Base-by-base conservation (phyloP, 2,888 invertebrate genomes). In the Copidosoma aretas region DNA sequence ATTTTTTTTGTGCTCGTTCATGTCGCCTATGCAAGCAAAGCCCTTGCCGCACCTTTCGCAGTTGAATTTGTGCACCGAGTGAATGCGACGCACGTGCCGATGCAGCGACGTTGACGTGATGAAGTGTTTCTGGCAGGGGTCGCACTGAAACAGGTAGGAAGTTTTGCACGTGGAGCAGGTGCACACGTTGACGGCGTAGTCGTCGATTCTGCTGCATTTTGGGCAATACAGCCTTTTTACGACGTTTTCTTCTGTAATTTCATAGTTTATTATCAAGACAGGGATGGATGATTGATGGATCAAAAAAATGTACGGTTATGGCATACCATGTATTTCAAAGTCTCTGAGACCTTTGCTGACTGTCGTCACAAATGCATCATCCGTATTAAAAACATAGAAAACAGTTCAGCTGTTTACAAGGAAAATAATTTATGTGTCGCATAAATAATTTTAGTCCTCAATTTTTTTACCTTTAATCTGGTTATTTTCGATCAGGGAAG, bases 21-120 rank as follows among this genome's bases (percentile, higher is more conserved):
- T 19, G 24, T 70, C 70, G 1, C 67, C 67, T n/a, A 24, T 43
- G 49, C 64, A 64, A 1, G 62, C 39, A 21, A 66, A 70, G 1
- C 1, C 3, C 1, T 54, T 17, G 1, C 17, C 41, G 19, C 70
- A 66, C 1, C 24, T 54, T 10, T 56, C 24, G 41, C 70, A 70
- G 10, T 10, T 3, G 56, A 51, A 52, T 4, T 1, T n/a, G 1
- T 12, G 24, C 0, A 41, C 39, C 0, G 62, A 62, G 43, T 70
- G 70, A 32, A 25, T 43, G 0, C 70, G 46, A 2, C 51, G 59
- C 4, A 66, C 21, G 22, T 66, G 70, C 0, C 70, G 66, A 21
- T 60, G 46, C 12, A 70, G 49, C 4, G 53, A 56, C 0, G 21
- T 1, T 3, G 15, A 5, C 0, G n/a, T 24, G 8, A 24, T 19